phyloP scores from a whole-genome alignment of 1,140 invertebrate species.

The Brachionus rotundiformis region DNA sequence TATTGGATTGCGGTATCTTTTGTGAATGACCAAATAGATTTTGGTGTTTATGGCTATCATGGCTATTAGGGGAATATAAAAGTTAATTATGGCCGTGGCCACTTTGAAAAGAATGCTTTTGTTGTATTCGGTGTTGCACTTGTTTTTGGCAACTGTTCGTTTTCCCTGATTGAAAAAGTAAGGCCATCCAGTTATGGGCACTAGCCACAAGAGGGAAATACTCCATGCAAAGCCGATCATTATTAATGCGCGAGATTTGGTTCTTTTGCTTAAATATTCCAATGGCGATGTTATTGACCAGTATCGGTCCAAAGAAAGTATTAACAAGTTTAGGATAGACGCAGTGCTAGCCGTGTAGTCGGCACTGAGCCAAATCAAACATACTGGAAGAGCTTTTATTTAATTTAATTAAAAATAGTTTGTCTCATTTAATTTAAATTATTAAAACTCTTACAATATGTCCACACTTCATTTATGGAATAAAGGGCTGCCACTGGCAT shows the following conservation, averaged over 20 bases:
- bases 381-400: constrained; percentile 54
- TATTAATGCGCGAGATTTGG: constrained; percentile 61
- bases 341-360: constrained; percentile 72
- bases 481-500: constrained; percentile 36
- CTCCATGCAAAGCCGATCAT: constrained; percentile 68
- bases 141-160: constrained; percentile 57
- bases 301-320: constrained; percentile 63
- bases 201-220: constrained; percentile 66
- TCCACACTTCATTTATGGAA: constrained; percentile 14
- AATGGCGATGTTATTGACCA: constrained; percentile 69
- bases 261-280: constrained; percentile 68
- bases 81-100: constrained; percentile 67
- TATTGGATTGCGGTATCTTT: constrained; percentile 36
- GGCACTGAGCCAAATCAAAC: constrained; percentile 65
- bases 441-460: background rate
- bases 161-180: constrained; percentile 53
- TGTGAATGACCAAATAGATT: constrained; percentile 66
- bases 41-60: constrained; percentile 68
- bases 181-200: constrained; percentile 66
- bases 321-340: constrained; percentile 70
- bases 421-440: background rate
- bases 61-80: constrained; percentile 67
- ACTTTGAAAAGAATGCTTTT: constrained; percentile 65
- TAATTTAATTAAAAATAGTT: constrained; percentile 53
- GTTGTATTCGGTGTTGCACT: constrained; percentile 68